Evolutionary conservation across 2,113 vertebrate species (phyloP), one percentile per base, ranked within the genome.

Genomic region (Trogon surrucura): DNA sequence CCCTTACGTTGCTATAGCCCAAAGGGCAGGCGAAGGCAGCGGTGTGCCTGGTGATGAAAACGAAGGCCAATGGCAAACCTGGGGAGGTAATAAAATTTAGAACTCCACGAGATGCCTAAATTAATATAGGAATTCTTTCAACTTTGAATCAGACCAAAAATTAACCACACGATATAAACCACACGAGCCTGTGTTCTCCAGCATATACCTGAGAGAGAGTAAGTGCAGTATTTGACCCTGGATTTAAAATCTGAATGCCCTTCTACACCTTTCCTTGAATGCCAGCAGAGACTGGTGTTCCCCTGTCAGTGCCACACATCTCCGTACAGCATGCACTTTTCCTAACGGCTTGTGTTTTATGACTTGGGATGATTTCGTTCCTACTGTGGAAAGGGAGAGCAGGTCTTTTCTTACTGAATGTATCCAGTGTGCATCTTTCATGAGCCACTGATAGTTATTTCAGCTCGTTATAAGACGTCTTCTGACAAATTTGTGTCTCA

Each of bases 21-120:
- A 74, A 83, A 34, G 38, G 1, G 2, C 34, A 44, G 34, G 38
- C 0, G 2, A 78, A 70, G 10, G 13, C 13, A 67, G 25, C 3
- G 1, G 4, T 5, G 30, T 2, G 0, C 13, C 41, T 44, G 30
- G 0, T 6, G 29, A 8, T 53, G 54, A 51, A 61, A 88, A 60
- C 0, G 0, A 85, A 60, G 61, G 17, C 10, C 16, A 26, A 6
- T 1, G 26, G 50, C 23, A 58, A 91, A 62, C 9, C 6, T 1
- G 2, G 25, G 19, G 23, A 80, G 9, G 7, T 45, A 27, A 32
- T 57, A 83, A 54, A 38, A 26, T 47, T 32, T 50, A 71, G 51
- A 81, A 20, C 30, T 25, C 36, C 2, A 2, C 7, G 27, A 83
- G 18, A 23, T 78, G 29, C 21, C 15, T 69, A 36, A 61, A 80